Evolutionary conservation across 2,888 invertebrate species (phyloP).

Genomic region (Himalopsyche anomala): DNA sequence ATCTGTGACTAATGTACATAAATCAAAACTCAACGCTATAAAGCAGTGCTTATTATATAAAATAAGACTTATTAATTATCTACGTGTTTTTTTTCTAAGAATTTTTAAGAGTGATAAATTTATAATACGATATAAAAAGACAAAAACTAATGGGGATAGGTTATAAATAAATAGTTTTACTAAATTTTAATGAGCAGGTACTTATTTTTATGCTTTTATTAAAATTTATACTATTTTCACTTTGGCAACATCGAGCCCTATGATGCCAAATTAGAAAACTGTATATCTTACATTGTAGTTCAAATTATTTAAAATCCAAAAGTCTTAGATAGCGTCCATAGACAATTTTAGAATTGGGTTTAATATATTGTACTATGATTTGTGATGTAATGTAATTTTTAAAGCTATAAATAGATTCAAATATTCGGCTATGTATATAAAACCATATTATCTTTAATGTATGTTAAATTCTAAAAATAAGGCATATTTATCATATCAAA

Average conservation of each 20-base stretch:
- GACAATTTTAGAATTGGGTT: too few relatives aligned
- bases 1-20: slow-evolving; percentile 5
- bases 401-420: background rate
- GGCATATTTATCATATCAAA: slow-evolving; percentile 26
- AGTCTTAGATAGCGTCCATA: too few relatives aligned
- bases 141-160: slow-evolving; percentile 29
- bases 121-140: background rate
- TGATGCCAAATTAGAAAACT: slow-evolving; percentile 34
- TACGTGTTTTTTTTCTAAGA: slow-evolving; percentile 4
- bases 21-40: background rate
- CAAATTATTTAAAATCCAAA: too few relatives aligned
- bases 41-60: background rate
- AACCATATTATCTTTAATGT: background rate
- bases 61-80: background rate
- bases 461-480: background rate
- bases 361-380: too few relatives aligned
- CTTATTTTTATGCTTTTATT: background rate
- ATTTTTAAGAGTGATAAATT: background rate
- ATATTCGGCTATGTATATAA: slow-evolving; percentile 20
- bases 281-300: background rate
- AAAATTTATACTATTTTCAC: slow-evolving; percentile 20
- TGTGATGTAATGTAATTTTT: background rate
- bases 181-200: background rate
- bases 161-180: background rate
- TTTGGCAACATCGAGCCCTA: slow-evolving; percentile 34